Evolutionary conservation across 1,140 invertebrate genomes (phyloP), one percentile per base, ranked within the genome.

Genomic region (Drosophila gunungcola): DNA sequence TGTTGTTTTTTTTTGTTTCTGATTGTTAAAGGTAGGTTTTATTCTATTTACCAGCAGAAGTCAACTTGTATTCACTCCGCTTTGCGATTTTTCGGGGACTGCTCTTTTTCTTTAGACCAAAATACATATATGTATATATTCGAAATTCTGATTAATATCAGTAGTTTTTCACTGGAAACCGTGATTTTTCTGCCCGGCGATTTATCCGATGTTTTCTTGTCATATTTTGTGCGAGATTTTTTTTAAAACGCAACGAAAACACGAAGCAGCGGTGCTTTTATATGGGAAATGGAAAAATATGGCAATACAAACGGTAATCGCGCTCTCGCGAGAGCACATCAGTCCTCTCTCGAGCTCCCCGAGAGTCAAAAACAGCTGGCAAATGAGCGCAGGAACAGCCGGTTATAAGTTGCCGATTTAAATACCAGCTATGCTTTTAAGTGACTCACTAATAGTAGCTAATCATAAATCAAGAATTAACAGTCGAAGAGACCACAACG

Each of bases 11-110:
- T 38, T 42, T 16, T 51, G 48, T 34, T 51, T 34, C 5, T 4
- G 16, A 29, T 16, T 34, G 48, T 34, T 51, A 16, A 4, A 10
- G 16, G 48, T 13, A 27, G 5, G 16, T 32, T 29, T 16, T 43
- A n/a, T n/a, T 41, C 21, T 56, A 56, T 56, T 56, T 56, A 56
- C 54, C 54, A 56, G 54, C 54, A 43, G 54, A 43, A 56, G 41
- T 56, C 25, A 43, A 29, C 41, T 43, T 56, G 6, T 56, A 56
- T 43, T 56, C 21, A 12, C 27, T 52, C 29, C 32, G 49, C n/a
- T 12, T 21, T 10, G 32, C 32, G n/a, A 32, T 36, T 34, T 32
- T 52, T 52, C 16, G 27, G 32, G 13, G 13, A 11, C 16, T 36
- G 34, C 13, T 11, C 7, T 52, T 13, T 21, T n/a, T 27, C 16